Evolutionary conservation across 2,888 invertebrate species (phyloP).

Genomic region (Drosophila falleni): DNA sequence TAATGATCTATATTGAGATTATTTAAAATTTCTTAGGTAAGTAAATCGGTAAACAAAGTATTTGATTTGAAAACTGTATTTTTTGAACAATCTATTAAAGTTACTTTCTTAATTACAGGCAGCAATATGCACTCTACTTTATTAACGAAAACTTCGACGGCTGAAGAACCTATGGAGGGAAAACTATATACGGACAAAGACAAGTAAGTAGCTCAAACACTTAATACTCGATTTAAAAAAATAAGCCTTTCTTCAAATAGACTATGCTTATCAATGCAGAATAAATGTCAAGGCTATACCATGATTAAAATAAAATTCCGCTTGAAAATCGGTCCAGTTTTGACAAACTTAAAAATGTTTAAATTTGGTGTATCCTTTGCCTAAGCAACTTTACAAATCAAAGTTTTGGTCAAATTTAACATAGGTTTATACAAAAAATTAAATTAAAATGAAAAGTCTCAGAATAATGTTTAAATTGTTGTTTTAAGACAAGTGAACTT

Average conservation of each 20-base stretch:
- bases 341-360: too few relatives aligned
- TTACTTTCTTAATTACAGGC: constrained; percentile 7
- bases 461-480: too few relatives aligned
- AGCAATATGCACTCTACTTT: constrained; percentile 37
- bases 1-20: neutral
- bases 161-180: constrained; percentile 23
- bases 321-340: too few relatives aligned
- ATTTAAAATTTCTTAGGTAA: neutral
- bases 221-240: neutral
- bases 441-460: too few relatives aligned
- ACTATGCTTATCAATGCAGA: neutral
- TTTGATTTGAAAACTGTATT: neutral
- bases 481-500: too few relatives aligned
- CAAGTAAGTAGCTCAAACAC: constrained; percentile 9
- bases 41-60: too few relatives aligned
- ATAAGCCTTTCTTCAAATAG: neutral
- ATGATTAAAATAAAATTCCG: too few relatives aligned
- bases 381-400: too few relatives aligned
- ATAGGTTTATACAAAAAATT: too few relatives aligned
- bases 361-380: too few relatives aligned
- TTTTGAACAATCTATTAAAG: neutral
- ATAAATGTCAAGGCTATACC: too few relatives aligned
- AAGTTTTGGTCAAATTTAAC: too few relatives aligned
- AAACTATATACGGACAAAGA: constrained; percentile 37
- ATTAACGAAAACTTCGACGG: constrained; percentile 28